A percentile compares a stretch with the other conserved stretches of the same genome.
Conservation (phyloP, 2,888 invertebrate genomes). For the Leptinotarsa haldemani region DNA sequence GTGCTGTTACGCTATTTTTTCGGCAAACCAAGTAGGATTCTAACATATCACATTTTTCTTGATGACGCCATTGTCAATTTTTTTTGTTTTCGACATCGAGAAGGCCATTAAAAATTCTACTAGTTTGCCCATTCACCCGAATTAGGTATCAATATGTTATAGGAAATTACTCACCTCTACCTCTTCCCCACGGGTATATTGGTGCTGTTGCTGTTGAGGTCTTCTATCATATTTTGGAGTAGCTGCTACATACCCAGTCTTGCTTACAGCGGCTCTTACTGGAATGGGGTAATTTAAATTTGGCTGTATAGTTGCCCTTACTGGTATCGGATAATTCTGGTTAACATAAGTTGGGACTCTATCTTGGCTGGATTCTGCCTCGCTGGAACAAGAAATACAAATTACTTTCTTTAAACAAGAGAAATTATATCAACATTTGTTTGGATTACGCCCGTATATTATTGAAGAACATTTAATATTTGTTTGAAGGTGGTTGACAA, state of each 20-base stretch:
- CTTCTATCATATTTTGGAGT: constrained; percentile 32
- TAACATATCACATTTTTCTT: no score
- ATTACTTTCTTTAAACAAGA: no score
- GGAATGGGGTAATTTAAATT: constrained; percentile 43
- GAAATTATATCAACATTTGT: no score
- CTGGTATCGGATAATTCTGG: constrained; percentile 45
- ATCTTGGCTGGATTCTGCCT: constrained; percentile 51
- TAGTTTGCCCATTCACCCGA: no score
- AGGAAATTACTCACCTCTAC: constrained; percentile 38
- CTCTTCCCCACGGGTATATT: constrained; percentile 43
- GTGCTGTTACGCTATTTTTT: no score
- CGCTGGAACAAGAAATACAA: constrained; percentile 35
- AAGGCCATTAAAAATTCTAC: no score
- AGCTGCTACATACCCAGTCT: constrained; percentile 35
- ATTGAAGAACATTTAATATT: no score
- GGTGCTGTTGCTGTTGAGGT: constrained; percentile 33
- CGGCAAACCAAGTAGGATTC: no score
- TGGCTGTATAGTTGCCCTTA: constrained; percentile 38
- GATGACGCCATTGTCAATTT: no score
- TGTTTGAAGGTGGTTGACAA: no score
- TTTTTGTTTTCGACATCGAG: no score
- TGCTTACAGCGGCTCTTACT: constrained; percentile 35
- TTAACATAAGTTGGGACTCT: constrained; percentile 49
- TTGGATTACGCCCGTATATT: no score
- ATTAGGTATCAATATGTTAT: background rate